These are phyloP conservation scores for Lophotis ruficrista DNA, from an alignment of 2,113 vertebrate species.

Conservation along the genomic window DNA sequence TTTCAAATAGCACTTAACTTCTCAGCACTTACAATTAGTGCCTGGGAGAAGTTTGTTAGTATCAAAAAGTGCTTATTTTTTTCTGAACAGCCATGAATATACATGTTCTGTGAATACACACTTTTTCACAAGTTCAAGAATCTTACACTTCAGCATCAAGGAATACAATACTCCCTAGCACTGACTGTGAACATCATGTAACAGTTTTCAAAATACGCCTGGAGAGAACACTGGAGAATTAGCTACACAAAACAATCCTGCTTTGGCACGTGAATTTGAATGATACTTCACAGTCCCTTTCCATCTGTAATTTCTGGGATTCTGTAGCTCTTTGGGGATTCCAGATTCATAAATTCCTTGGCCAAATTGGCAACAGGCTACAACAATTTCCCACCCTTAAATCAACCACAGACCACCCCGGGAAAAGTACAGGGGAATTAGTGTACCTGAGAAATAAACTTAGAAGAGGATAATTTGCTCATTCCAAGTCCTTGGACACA, in stretches of 20 bases:
- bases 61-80: background rate
- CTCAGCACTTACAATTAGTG: background rate
- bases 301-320: conserved; percentile 17
- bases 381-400: conserved; percentile 31
- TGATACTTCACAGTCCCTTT: background rate
- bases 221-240: conserved; percentile 15
- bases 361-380: background rate
- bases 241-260: background rate
- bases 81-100: background rate
- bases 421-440: background rate
- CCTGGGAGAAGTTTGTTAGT: background rate
- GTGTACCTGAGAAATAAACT: background rate
- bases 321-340: conserved; percentile 5
- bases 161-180: background rate
- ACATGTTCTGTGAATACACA: background rate
- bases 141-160: background rate
- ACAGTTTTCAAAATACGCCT: background rate
- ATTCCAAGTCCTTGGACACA: background rate
- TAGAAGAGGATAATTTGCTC: background rate
- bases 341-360: conserved; percentile 7
- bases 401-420: background rate
- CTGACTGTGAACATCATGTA: background rate
- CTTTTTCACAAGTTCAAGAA: background rate
- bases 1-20: background rate
- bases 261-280: background rate